phyloP scores from a whole-genome alignment of 2,888 invertebrate genomes.

The Steromphala cineraria region DNA sequence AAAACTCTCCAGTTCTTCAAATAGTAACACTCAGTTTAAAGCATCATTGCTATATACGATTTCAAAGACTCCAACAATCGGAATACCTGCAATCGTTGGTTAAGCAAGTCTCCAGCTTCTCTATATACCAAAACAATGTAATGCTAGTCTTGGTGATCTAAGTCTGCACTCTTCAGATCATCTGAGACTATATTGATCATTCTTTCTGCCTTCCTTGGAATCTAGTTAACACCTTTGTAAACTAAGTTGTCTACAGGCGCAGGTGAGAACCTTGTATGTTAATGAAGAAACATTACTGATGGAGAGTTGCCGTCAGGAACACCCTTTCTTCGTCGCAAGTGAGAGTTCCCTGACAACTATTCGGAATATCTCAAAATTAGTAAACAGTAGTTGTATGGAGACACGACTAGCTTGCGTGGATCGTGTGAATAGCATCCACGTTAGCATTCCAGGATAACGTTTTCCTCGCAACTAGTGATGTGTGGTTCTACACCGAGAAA shows the following conservation, averaged over 20 bases:
- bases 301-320: neutral
- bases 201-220: neutral
- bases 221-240: neutral
- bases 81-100: neutral
- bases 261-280: slow-evolving; percentile 10
- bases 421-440: slow-evolving; percentile 11
- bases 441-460: slow-evolving; percentile 21
- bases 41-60: neutral
- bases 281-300: slow-evolving; percentile 8
- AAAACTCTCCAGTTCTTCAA: neutral
- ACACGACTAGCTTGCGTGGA: slow-evolving; percentile 16
- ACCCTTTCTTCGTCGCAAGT: neutral
- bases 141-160: neutral
- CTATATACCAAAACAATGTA: neutral
- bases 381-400: slow-evolving; percentile 25
- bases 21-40: neutral
- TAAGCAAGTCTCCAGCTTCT: too few relatives aligned
- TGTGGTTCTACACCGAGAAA: neutral
- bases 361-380: slow-evolving; percentile 28
- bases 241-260: neutral
- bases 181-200: neutral
- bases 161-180: neutral
- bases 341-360: slow-evolving; percentile 21
- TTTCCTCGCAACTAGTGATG: neutral
- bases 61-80: neutral